Conservation (phyloP, 2,888 invertebrate species). For the Brachycybe producta region DNA sequence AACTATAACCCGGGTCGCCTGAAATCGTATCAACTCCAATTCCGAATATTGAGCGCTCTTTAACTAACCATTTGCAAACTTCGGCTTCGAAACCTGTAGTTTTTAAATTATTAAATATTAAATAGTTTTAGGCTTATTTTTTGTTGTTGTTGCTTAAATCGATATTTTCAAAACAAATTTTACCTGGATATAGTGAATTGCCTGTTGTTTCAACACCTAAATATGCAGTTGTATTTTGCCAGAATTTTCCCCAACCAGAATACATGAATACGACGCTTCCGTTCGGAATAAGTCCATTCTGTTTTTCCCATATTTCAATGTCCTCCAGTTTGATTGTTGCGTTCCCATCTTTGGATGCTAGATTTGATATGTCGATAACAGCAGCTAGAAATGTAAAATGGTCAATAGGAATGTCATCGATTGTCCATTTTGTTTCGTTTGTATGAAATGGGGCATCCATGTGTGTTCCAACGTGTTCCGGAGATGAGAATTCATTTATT, state of each 20-base stretch:
- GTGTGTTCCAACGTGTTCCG: conserved; percentile 51
- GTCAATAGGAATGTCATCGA: conserved; percentile 40
- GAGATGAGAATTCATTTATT: conserved; percentile 36
- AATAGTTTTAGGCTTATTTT: too few relatives aligned
- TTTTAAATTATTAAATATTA: too few relatives aligned
- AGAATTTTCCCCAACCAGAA: conserved; percentile 33
- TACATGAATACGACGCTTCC: conserved; percentile 37
- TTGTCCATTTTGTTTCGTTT: conserved; percentile 34
- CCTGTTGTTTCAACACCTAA: conserved; percentile 19
- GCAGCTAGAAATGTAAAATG: conserved; percentile 34
- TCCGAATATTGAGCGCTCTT: conserved; percentile 43
- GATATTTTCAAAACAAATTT: too few relatives aligned
- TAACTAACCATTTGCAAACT: conserved; percentile 17
- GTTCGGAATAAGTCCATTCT: conserved; percentile 34
- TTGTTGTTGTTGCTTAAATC: too few relatives aligned
- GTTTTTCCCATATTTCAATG: conserved; percentile 35
- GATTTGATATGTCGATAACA: conserved; percentile 26
- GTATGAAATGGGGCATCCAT: conserved; percentile 51
- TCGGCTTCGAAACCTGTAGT: conserved; percentile 5
- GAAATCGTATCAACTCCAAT: conserved; percentile 53
- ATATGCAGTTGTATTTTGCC: conserved; percentile 27
- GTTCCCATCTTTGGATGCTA: conserved; percentile 21
- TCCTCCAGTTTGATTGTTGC: conserved; percentile 29
- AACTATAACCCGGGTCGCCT: conserved; percentile 43
- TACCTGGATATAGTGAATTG: conserved; percentile 24